phyloP scores from a whole-genome alignment of 2,797 vertebrate genomes.

The Mormyrops attenuatus region DNA sequence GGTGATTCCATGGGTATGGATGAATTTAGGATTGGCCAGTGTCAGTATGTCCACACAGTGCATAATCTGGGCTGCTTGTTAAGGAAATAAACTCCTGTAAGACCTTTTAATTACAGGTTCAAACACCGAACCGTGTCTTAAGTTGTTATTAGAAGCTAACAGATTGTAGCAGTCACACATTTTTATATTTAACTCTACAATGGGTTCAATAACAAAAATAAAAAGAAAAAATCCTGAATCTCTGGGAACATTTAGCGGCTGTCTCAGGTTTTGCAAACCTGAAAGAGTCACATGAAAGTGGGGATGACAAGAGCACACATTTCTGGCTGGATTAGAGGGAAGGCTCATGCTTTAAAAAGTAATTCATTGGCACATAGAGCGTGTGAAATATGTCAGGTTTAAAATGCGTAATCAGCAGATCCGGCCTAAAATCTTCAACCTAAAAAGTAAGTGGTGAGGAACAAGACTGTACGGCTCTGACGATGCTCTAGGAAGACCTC shows the following conservation, averaged over 20 bases:
- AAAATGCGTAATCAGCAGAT: constrained; percentile 31
- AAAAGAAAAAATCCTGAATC: not conserved
- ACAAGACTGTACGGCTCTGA: constrained; percentile 31
- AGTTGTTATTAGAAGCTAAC: not conserved
- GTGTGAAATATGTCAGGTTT: constrained; percentile 16
- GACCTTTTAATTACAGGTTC: not conserved
- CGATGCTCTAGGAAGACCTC: constrained; percentile 47
- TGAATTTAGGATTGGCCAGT: not conserved
- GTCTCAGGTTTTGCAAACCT: not conserved
- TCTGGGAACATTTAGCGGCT: not conserved
- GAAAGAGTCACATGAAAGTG: not conserved
- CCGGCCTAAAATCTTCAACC: constrained; percentile 33
- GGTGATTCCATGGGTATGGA: not conserved
- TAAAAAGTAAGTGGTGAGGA: constrained; percentile 26
- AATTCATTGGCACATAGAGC: not conserved
- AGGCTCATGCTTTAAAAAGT: not conserved
- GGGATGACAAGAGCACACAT: not conserved
- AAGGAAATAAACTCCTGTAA: not conserved
- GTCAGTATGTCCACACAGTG: not conserved
- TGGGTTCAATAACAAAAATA: not conserved
- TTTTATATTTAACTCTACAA: not conserved
- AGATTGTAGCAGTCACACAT: not conserved
- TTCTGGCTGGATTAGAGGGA: not conserved
- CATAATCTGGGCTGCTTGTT: not conserved
- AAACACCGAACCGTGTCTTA: not conserved